Evolutionary conservation across 2,113 vertebrate genomes (phyloP), one percentile per base, ranked within the genome.

Genomic region (Fulica atra): DNA sequence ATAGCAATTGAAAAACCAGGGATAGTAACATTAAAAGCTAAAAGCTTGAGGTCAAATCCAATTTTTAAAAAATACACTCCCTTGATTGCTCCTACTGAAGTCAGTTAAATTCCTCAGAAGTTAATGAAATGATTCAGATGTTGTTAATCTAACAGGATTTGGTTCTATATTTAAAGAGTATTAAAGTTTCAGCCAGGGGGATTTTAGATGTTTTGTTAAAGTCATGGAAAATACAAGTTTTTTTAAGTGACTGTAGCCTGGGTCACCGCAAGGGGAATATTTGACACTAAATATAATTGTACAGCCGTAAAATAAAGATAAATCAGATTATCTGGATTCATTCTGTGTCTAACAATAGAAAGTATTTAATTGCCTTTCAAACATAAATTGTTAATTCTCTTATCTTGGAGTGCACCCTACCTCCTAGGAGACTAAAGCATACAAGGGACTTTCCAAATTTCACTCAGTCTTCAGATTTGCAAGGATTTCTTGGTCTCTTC

Each of bases 91-190:
- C 50, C 19, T 63, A 56, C 46, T 70, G 51, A 88, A 89, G 70
- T 81, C 36, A 59, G 50, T 71, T 93, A 77, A 88, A 68, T 6
- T 63, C 71, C 78, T 16, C 56, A 93, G 74, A 92, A 96, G 36
- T 56, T 68, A 83, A 83, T 92, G 31, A 85, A 89, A 89, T 89
- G 11, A 88, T 82, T 76, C 78, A 77, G 64, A 77, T 83, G 18
- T 91, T 78, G 16, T 66, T 94, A 95, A 92, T 83, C 82, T 94
- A 89, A 93, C 42, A 88, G 60, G 81, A 95, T 96, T 95, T 95
- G 14, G 11, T 85, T 94, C 94, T 88, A 73, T 94, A 96, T 96
- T 95, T 94, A 94, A 86, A 86, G 26, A 76, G 57, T 64, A 89
- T 89, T 92, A 93, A 81, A 63, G 50, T 44, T 94, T 95, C 71